Conservation (phyloP, 1,140 invertebrate species). For the Vollenhovia emeryi region DNA sequence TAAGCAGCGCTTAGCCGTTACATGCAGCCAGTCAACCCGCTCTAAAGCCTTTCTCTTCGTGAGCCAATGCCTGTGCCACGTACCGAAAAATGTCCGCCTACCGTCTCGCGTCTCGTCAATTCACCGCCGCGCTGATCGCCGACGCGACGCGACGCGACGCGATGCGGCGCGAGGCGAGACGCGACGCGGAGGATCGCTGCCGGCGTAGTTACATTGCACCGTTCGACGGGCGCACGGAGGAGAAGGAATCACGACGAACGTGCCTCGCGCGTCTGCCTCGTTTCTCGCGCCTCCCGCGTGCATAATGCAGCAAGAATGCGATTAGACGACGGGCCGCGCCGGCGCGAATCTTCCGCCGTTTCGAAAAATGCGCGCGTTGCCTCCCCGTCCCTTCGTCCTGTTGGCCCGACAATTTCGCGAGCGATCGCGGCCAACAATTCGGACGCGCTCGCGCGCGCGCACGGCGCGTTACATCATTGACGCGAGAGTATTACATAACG, state of each 20-base stretch:
- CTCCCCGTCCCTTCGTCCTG: not conserved
- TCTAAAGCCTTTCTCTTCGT: conserved; percentile 70
- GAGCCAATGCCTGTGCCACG: conserved; percentile 65
- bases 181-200: conserved; percentile 12
- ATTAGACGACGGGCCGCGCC: not conserved
- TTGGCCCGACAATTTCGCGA: not conserved
- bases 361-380: not conserved
- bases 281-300: conserved; percentile 17
- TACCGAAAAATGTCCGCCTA: conserved; percentile 70
- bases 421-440: not conserved
- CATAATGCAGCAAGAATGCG: conserved; percentile 36
- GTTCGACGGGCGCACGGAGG: not conserved
- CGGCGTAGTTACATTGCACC: conserved; percentile 40
- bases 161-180: conserved; percentile 2
- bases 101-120: conserved; percentile 49
- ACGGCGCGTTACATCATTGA: not conserved
- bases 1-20: conserved; percentile 63
- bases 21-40: conserved; percentile 39
- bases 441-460: too few species aligned
- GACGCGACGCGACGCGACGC: not conserved
- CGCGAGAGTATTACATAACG: not conserved
- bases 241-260: conserved; percentile 32
- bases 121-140: conserved; percentile 37
- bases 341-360: not conserved
- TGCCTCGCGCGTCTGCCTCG: conserved; percentile 6